Evolutionary conservation across 2,888 invertebrate species (phyloP).

Genomic region (Cyrtodaria siliqua): DNA sequence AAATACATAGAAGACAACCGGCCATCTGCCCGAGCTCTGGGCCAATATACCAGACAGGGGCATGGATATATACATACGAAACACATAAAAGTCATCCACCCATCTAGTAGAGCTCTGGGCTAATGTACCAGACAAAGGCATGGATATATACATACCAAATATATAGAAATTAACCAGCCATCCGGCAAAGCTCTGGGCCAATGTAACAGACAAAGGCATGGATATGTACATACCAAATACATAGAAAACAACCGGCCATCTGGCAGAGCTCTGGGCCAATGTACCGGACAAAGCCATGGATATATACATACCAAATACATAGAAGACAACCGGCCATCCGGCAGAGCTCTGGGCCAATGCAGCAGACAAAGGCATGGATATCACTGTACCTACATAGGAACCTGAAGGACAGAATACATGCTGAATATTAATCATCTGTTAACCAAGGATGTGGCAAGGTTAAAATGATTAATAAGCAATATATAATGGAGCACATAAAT

Average conservation of each 20-base stretch:
- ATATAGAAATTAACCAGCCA: too few relatives aligned
- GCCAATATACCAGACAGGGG: conserved; percentile 84
- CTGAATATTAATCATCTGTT: too few relatives aligned
- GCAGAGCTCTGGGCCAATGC: conserved; percentile 81
- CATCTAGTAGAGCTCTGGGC: conserved; percentile 84
- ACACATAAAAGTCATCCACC: conserved; percentile 86
- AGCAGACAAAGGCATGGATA: conserved; percentile 84
- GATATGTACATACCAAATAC: conserved; percentile 86
- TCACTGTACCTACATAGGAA: conserved; percentile 85
- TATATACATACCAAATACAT: conserved; percentile 85
- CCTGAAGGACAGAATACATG: too few relatives aligned
- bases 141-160: too few relatives aligned
- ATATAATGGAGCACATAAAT: too few relatives aligned
- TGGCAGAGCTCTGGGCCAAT: conserved; percentile 81
- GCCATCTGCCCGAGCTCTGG: conserved; percentile 84
- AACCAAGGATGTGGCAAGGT: too few relatives aligned
- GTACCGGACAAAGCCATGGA: conserved; percentile 84
- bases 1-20: conserved; percentile 86
- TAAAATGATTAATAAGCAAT: too few relatives aligned
- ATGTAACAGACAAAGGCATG: too few relatives aligned
- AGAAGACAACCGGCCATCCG: conserved; percentile 86
- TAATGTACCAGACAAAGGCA: too few relatives aligned
- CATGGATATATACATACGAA: conserved; percentile 85
- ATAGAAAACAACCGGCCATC: conserved; percentile 86
- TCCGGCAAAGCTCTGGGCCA: too few relatives aligned